Percentiles rank a stretch among this genome's conserved stretches.
These are phyloP conservation scores for Periophthalmus modestus DNA, from an alignment of 2,113 vertebrate genomes.

Conservation along the genomic window DNA sequence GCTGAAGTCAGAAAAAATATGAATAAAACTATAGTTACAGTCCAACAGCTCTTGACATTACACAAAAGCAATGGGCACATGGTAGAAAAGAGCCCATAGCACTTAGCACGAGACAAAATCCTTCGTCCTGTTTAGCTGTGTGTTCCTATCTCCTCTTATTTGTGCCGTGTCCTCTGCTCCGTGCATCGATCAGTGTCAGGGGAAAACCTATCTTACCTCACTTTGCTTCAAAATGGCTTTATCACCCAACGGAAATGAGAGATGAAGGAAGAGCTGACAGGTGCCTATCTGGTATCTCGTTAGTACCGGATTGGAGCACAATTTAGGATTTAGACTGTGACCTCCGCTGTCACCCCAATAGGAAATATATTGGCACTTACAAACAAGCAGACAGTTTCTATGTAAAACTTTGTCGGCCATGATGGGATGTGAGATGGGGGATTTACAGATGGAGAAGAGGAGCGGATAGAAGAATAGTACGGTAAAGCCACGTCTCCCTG, in stretches of 20 bases:
- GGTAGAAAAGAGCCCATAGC: neutral
- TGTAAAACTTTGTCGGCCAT: constrained; percentile 1
- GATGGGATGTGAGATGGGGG: constrained; percentile 6
- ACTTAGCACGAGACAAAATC: neutral
- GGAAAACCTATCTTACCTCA: constrained; percentile 61
- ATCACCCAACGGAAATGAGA: constrained; percentile 56
- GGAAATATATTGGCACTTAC: constrained; percentile 31
- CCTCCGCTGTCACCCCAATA: constrained; percentile 42
- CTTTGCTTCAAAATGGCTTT: constrained; percentile 57
- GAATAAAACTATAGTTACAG: too few relatives aligned
- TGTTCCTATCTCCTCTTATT: constrained; percentile 47
- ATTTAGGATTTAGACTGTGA: constrained; percentile 53
- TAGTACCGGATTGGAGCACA: constrained; percentile 52
- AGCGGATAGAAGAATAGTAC: constrained; percentile 36
- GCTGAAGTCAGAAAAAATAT: neutral
- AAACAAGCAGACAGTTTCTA: constrained; percentile 11
- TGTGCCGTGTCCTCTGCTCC: constrained; percentile 46
- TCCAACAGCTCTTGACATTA: too few relatives aligned
- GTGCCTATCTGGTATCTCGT: constrained; percentile 41
- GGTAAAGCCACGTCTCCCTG: constrained; percentile 42
- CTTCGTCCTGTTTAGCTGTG: constrained; percentile 25
- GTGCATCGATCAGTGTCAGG: constrained; percentile 47
- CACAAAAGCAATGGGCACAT: neutral
- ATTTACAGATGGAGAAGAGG: constrained; percentile 9
- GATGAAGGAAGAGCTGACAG: constrained; percentile 28